Base-by-base conservation (phyloP, 1,140 invertebrate species). In the Aleiodes sp. region DNA sequence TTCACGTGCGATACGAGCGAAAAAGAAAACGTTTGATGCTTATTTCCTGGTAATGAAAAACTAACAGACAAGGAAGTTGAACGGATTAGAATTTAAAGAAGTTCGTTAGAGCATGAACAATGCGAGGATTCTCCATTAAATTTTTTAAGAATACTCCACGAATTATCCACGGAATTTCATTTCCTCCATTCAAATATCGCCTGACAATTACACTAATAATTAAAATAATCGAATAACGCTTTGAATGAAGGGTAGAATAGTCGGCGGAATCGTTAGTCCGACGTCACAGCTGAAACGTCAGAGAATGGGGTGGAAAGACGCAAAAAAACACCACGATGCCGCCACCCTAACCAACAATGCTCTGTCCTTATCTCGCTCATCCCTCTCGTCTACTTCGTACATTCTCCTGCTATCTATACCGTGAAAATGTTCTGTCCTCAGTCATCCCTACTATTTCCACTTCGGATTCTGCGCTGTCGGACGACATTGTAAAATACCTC, bases 1-100 rank as follows among this genome's bases (percentile, higher is more conserved):
- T 31, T 57, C 46, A 66, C 31, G 43, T 56, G 64, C 37, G 35
- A 63, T 12, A 4, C 14, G 14, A 28, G 21, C 41, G 9, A 63
- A 29, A 52, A 26, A 10, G 9, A 41, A 37, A 63, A 26, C n/a
- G 28, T 41, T 24, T 21, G 46, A n/a, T n/a, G n/a, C n/a, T n/a
- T n/a, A n/a, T n/a, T n/a, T n/a, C n/a, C n/a, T n/a, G n/a, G n/a
- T n/a, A n/a, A n/a, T n/a, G n/a, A n/a, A n/a, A n/a, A n/a, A n/a
- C n/a, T n/a, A n/a, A n/a, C n/a, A n/a, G n/a, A n/a, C n/a, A n/a
- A n/a, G n/a, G n/a, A n/a, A n/a, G n/a, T n/a, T n/a, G n/a, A n/a
- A n/a, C n/a, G n/a, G n/a, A n/a, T n/a, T n/a, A n/a, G n/a, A n/a
- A n/a, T n/a, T n/a, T n/a, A n/a, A n/a, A n/a, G n/a, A n/a, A n/a